A percentile compares a stretch with the other conserved stretches of the same genome.
phyloP scores from a whole-genome alignment of 2,113 vertebrate species.

The Boulengeromyrus knoepffleri region DNA sequence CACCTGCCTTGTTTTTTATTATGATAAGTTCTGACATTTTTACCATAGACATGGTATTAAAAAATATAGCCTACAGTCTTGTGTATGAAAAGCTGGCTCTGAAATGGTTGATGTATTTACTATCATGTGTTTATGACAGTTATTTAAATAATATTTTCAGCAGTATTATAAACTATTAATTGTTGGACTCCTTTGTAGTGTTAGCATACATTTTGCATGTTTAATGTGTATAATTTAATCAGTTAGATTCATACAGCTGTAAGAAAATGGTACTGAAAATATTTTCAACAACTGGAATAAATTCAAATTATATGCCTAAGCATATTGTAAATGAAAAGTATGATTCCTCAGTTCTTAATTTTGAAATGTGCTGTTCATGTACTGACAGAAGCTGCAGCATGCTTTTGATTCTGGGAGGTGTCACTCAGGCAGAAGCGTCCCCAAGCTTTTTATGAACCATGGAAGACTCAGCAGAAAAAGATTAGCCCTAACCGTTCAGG shows the following conservation, averaged over 20 bases:
- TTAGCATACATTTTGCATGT: background rate
- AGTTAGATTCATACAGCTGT: constrained; percentile 20
- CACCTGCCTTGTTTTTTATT: background rate
- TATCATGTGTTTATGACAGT: background rate
- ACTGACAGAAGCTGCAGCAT: background rate
- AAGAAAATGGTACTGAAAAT: constrained; percentile 24
- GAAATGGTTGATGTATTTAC: background rate
- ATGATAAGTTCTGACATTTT: too few relatives aligned
- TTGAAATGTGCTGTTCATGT: background rate
- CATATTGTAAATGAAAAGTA: background rate
- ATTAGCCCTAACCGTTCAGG: background rate
- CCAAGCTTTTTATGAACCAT: background rate
- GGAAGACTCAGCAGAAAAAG: background rate
- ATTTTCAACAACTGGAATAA: constrained; percentile 17
- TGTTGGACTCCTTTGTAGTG: background rate
- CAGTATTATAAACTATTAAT: constrained; percentile 8
- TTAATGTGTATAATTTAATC: constrained; percentile 4
- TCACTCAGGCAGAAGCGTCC: background rate
- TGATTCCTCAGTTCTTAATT: background rate
- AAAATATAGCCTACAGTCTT: background rate
- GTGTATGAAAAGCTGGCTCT: background rate
- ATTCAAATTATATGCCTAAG: background rate
- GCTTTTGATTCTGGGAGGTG: background rate
- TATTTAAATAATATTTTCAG: background rate
- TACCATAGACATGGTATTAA: too few relatives aligned